Evolutionary conservation across 2,113 vertebrate species (phyloP).

Genomic region (Notechis scutatus): DNA sequence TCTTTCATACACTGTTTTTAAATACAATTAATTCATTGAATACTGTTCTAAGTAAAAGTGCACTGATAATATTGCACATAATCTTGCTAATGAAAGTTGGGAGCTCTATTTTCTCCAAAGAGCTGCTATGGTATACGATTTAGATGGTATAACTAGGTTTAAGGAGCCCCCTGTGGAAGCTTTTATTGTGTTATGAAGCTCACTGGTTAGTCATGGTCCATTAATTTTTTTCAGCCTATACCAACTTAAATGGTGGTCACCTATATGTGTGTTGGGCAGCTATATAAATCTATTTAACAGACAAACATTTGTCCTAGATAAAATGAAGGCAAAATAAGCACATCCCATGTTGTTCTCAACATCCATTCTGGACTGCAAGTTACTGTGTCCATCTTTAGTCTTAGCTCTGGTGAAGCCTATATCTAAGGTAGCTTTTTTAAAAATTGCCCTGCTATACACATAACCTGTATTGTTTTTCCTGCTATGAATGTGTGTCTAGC

Average conservation of each 20-base stretch:
- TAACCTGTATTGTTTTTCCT: conserved; percentile 20
- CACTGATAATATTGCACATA: not conserved
- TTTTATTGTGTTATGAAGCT: not conserved
- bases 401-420: conserved; percentile 32
- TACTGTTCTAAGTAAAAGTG: not conserved
- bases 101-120: not conserved
- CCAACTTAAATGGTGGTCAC: not conserved
- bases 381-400: conserved; percentile 20
- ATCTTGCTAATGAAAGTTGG: not conserved
- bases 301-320: conserved; percentile 53
- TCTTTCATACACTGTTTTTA: not conserved
- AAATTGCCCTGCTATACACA: not conserved
- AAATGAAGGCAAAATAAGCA: conserved; percentile 43
- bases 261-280: not conserved
- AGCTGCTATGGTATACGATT: not conserved
- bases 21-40: not conserved
- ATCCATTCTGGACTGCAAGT: conserved; percentile 14
- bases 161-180: not conserved
- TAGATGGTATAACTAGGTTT: not conserved
- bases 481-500: not conserved
- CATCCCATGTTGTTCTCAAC: not conserved
- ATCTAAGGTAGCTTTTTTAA: conserved; percentile 15
- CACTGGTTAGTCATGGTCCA: not conserved
- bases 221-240: not conserved
- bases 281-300: not conserved